Base-by-base conservation (phyloP, 2,888 invertebrate genomes). In the Acanthoscelides obtectus region DNA sequence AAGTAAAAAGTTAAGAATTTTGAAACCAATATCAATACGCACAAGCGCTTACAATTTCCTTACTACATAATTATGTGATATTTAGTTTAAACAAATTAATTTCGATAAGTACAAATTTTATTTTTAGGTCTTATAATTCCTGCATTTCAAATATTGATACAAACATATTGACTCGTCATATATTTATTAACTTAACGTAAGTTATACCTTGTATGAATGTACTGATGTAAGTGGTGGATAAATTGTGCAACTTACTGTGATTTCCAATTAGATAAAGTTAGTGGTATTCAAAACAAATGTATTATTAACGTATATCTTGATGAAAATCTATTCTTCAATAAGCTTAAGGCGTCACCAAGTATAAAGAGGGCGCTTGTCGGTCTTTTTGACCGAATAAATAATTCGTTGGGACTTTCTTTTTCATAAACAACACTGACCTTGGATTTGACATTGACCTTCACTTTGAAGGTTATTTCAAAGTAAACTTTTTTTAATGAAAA, bases 231-330 rank as follows among this genome's bases (percentile, higher is more conserved):
- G 74, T 77, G 70, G 74, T 75, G 73, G 45, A 75, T 72, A 76
- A 78, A 71, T 65, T 78, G 77, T 78, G 75, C 77, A 72, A 76
- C 76, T 78, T 75, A 78, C 80, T 80, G 80, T 80, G 80, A 80
- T 80, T 80, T 77, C 78, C 77, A 77, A 74, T 75, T 71, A 69
- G 71, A 71, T 74, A 66, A 21, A 66, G 66, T 66, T 66, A 66
- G 66, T 6, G 45, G 45, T 45, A 4, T 45, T 69, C 68, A 72
- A 69, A 69, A 72, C 66, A 22, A 66, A 69, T 68, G 66, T 67
- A 70, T 27, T 71, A 25, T 25, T 45, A 45, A 45, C 45, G 45
- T 45, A 45, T 45, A 45, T 45, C 45, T 45, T 45, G 45, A 45
- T 45, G 17, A 45, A 45, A 66, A 71, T 71, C 66, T 71, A 71